Evolutionary conservation across 2,888 invertebrate genomes (phyloP).

Genomic region (Tenthredo notha): DNA sequence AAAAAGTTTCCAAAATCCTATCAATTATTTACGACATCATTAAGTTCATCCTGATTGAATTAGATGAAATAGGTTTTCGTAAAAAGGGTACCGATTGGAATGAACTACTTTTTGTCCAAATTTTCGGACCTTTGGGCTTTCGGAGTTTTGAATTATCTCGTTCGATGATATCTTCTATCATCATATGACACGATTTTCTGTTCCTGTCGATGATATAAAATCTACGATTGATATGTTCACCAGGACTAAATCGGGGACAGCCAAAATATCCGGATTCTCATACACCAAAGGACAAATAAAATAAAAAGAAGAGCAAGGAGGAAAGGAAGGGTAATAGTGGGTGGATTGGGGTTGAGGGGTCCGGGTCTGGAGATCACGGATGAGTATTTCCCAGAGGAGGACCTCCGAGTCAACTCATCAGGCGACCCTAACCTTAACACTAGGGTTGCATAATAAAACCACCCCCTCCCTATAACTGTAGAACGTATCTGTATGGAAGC

Average conservation of each 20-base stretch:
- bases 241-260: not conserved
- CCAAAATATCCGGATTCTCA: not conserved
- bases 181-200: not conserved
- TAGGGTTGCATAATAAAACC: slow-evolving; percentile 74
- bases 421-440: slow-evolving; percentile 67
- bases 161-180: not conserved
- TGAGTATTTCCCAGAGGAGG: slow-evolving; percentile 75
- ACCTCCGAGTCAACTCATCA: slow-evolving; percentile 72
- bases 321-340: slow-evolving; percentile 17
- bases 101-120: not conserved
- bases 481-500: not conserved
- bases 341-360: slow-evolving; percentile 33
- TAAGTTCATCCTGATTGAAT: too few species aligned
- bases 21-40: too few species aligned
- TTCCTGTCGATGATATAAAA: not conserved
- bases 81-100: too few species aligned
- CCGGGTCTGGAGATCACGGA: slow-evolving; percentile 61
- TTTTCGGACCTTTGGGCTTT: not conserved
- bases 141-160: too few species aligned
- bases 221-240: not conserved
- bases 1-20: too few species aligned
- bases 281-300: not conserved
- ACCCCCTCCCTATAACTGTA: slow-evolving; percentile 41
- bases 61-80: too few species aligned
- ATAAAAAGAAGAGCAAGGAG: not conserved